Conservation (phyloP, 2,113 vertebrate species). For the Perca flavescens region DNA sequence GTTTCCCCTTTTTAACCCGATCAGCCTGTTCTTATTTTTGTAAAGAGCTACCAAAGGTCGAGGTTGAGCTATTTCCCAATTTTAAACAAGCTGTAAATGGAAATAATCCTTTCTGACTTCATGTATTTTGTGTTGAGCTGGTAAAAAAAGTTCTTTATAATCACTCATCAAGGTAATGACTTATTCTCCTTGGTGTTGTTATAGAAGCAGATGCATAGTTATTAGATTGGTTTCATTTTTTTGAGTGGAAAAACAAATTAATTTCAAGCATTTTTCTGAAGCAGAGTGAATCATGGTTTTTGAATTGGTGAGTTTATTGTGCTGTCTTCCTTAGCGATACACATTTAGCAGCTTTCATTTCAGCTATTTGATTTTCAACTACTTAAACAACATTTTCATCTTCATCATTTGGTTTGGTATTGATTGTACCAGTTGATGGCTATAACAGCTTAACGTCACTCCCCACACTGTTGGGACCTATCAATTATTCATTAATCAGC, state of each 20-base stretch:
- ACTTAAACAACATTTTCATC: background rate
- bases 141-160: background rate
- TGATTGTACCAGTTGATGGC: background rate
- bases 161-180: no score
- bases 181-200: background rate
- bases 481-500: background rate
- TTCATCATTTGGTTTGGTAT: background rate
- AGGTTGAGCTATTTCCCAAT: background rate
- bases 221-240: background rate
- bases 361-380: conserved; percentile 13
- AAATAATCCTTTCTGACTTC: background rate
- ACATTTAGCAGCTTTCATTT: conserved; percentile 13
- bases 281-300: background rate
- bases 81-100: background rate
- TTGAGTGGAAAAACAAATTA: background rate
- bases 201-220: no score
- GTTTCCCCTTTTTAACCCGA: conserved; percentile 27
- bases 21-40: background rate
- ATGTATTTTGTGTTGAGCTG: background rate
- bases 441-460: background rate
- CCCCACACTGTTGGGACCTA: no score
- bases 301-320: background rate
- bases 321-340: conserved; percentile 1
- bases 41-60: background rate
- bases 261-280: background rate